Evolutionary conservation across 92 coral and sea anemone genomes (phyloP), one percentile per base, ranked within the genome.

Genomic region (Parazoanthus darwini): DNA sequence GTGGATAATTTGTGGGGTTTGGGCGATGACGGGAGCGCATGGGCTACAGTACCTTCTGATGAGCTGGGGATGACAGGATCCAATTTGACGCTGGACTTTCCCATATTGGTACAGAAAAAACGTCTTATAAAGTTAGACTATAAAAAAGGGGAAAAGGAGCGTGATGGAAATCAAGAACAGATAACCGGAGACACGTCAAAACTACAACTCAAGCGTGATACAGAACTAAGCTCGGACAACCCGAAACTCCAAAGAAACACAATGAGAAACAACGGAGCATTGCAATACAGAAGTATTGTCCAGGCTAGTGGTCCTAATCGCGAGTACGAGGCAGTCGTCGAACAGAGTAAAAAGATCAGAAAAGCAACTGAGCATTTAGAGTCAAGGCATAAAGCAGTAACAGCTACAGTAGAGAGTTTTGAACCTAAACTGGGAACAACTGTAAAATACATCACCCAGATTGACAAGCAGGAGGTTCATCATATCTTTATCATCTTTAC

Each of bases 401-500:
- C 85, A 58, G 72, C 85, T 58, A 35, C 46, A 16, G 46, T 67
- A 33, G 33, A 33, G 5, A 37, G 71, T 16, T 58, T 80, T 9
- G 72, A 56, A 22, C 59, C 18, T 35, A 44, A 80, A 20, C 72
- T 80, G 15, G 29, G 26, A 11, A 56, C 72, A 58, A 71, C 23
- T 1, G 89, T 90, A 20, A 79, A 72, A 42, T 90, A 90, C 59
- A 54, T 85, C 23, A 78, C 86, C 3, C 77, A 90, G 33, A 80
- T 85, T 38, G 92, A 90, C 51, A 80, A 86, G 38, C 59, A 70
- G 20, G 92, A 90, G 39, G 77, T 90, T 71, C 86, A 85, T n/a
- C 89, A 86, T 82, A 71, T 90, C 51, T 90, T 86, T 71, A 51
- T 90, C 2, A 78, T 86, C 42, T 90, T 90, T 36, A 78, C 78